Conservation (phyloP, 2,888 invertebrate genomes). For the Aporophyla nigra region DNA sequence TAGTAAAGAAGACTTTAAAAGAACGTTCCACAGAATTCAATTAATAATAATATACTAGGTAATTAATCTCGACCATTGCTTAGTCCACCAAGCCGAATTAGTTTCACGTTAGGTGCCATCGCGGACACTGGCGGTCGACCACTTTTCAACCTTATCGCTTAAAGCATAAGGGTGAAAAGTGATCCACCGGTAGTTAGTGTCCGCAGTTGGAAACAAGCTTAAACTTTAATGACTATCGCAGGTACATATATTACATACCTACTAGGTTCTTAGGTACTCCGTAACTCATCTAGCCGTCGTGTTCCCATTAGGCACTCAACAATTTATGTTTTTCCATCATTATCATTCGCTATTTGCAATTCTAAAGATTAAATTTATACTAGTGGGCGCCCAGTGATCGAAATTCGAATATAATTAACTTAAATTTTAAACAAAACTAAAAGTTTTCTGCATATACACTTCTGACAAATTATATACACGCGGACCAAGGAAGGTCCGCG, state of each 20-base stretch:
- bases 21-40: not conserved
- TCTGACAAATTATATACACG: too few species aligned
- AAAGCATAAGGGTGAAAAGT: too few species aligned
- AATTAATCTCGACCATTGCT: not conserved
- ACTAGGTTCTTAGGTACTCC: not conserved
- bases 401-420: too few species aligned
- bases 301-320: not conserved
- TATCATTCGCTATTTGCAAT: slow-evolving; percentile 1
- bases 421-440: too few species aligned
- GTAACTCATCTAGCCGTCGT: not conserved
- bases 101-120: not conserved
- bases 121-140: too few species aligned
- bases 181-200: too few species aligned
- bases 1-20: not conserved
- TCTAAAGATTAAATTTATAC: not conserved
- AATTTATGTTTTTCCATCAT: slow-evolving; percentile 6
- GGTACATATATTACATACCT: not conserved
- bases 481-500: too few species aligned
- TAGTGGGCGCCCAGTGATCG: too few species aligned
- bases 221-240: not conserved
- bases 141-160: too few species aligned
- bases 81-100: not conserved
- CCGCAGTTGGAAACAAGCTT: not conserved
- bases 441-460: too few species aligned
- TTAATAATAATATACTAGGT: not conserved